Evolutionary conservation across 2,113 vertebrate genomes (phyloP).

Genomic region (Calyptommatus sinebrachiatus): DNA sequence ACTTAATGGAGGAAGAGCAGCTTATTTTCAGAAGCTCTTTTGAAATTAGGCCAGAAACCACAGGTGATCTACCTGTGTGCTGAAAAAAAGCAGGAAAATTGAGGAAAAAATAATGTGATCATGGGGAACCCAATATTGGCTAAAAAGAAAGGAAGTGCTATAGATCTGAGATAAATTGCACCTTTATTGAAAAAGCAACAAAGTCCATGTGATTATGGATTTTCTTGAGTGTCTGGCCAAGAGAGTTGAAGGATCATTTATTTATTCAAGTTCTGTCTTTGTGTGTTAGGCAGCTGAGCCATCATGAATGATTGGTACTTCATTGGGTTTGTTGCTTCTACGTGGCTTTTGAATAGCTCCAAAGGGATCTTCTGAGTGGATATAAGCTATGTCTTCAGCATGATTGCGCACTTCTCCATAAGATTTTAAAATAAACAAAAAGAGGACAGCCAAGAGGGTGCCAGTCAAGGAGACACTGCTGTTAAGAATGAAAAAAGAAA

Average conservation of each 20-base stretch:
- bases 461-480: background rate
- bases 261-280: slow-evolving; percentile 1
- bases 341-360: background rate
- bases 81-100: background rate
- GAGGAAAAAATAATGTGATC: background rate
- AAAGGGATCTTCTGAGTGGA: background rate
- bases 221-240: background rate
- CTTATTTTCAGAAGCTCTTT: background rate
- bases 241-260: background rate
- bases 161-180: background rate
- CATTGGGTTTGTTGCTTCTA: background rate
- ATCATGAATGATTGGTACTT: background rate
- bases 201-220: background rate
- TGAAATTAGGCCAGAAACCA: background rate
- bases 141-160: background rate
- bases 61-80: background rate
- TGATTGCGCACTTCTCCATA: background rate
- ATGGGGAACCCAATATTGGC: background rate
- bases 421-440: background rate
- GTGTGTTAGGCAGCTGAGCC: background rate
- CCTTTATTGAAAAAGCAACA: background rate
- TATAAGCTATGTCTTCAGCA: background rate
- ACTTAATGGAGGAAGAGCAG: background rate
- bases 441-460: background rate
- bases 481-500: no score